phyloP scores from a whole-genome alignment of 2,113 vertebrate species.

The Sturnira hondurensis region DNA sequence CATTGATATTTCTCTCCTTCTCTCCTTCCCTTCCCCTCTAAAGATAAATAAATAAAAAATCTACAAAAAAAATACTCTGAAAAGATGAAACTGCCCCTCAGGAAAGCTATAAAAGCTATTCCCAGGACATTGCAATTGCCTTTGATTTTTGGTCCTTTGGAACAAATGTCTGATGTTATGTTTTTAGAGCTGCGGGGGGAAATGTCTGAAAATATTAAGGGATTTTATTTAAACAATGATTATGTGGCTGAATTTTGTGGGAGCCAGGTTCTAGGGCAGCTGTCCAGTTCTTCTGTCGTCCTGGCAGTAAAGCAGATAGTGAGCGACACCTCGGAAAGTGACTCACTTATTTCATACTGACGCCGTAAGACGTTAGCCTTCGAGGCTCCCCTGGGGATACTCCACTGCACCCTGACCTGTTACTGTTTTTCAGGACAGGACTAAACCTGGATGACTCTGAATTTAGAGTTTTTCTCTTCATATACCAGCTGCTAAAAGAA shows the following conservation, averaged over 20 bases:
- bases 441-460: slow-evolving; percentile 60
- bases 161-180: slow-evolving; percentile 71
- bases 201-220: neutral
- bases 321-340: slow-evolving; percentile 9
- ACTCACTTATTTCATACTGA: slow-evolving; percentile 57
- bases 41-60: no score
- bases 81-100: slow-evolving; percentile 73
- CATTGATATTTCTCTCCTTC: no score
- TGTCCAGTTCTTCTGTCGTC: neutral
- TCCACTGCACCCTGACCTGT: slow-evolving; percentile 49
- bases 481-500: slow-evolving; percentile 65
- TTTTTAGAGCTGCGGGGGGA: slow-evolving; percentile 57
- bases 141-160: slow-evolving; percentile 76
- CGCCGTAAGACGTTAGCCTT: slow-evolving; percentile 68
- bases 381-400: slow-evolving; percentile 46
- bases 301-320: slow-evolving; percentile 25
- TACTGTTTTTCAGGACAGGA: slow-evolving; percentile 48
- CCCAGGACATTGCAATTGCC: slow-evolving; percentile 45
- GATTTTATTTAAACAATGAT: slow-evolving; percentile 39
- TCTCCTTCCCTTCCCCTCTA: no score
- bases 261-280: neutral
- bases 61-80: slow-evolving; percentile 68
- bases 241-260: neutral
- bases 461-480: slow-evolving; percentile 65
- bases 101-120: slow-evolving; percentile 76